Conservation (phyloP, 1,140 invertebrate genomes). For the Colletes gigas region DNA sequence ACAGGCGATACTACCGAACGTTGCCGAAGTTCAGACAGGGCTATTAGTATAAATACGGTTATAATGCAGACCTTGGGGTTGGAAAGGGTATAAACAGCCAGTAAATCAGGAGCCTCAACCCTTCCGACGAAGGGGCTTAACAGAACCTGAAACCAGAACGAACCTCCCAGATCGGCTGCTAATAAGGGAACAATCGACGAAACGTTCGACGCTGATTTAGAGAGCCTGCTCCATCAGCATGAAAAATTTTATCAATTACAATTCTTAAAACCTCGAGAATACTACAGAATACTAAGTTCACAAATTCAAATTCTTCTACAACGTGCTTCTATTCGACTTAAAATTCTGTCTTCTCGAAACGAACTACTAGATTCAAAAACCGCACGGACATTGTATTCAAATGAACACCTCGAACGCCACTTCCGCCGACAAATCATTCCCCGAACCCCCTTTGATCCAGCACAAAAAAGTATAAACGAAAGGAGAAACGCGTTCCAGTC, state of each 20-base stretch:
- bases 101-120: constrained; percentile 75
- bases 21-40: constrained; percentile 58
- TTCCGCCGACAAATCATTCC: constrained; percentile 11
- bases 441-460: not conserved
- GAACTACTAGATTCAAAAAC: no score
- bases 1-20: constrained; percentile 62
- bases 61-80: constrained; percentile 74
- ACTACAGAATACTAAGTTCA: no score
- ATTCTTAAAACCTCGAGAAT: no score
- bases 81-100: constrained; percentile 78
- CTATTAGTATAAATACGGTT: constrained; percentile 80
- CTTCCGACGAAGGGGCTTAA: constrained; percentile 55
- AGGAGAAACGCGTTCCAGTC: not conserved
- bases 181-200: not conserved
- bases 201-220: not conserved
- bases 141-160: constrained; percentile 49
- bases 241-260: no score
- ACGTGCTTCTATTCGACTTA: no score
- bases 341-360: no score
- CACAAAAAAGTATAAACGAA: not conserved
- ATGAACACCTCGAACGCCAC: no score
- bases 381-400: not conserved
- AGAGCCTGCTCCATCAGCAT: not conserved
- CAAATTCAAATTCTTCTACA: no score
- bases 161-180: constrained; percentile 21